Base-by-base conservation (phyloP, 2,113 vertebrate genomes). In the Oxygymnocypris stewartii region DNA sequence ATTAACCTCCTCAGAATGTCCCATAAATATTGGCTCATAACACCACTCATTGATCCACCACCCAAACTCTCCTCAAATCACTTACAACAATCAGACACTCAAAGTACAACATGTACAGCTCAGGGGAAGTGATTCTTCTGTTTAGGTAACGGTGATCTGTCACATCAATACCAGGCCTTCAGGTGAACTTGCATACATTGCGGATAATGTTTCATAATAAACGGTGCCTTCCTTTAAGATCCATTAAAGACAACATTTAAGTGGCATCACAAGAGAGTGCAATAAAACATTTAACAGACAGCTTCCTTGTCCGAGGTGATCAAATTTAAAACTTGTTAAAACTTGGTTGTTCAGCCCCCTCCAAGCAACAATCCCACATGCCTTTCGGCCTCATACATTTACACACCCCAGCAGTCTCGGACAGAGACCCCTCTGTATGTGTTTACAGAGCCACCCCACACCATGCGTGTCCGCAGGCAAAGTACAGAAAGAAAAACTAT, bases 11-110 rank as follows among this genome's bases (percentile, higher is more conserved):
- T 85, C 88, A 76, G 89, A 88, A 90, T 89, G 88, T 88, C 76
- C 86, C 89, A 92, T 93, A 88, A 89, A 90, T 92, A 92, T 92
- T 91, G 87, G 84, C 88, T 88, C 89, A 94, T 89, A 78, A 82
- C 74, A 85, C 83, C 69, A 63, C n/a, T 35, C n/a, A 87, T 88
- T 42, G 83, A 87, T 90, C 67, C 63, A 75, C 31, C 57, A 23
- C 13, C 54, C 25, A 85, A 79, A 47, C 67, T 37, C 49, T 69
- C 71, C 59, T 65, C 25, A 37, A 63, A 82, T 79, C 63, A 54
- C 84, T 84, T 51, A 74, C 42, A 87, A 61, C 37, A 79, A 57
- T 57, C 75, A n/a, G 79, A 65, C 80, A 69, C 74, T 89, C 42
- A 77, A 59, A 86, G 79, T 76, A 79, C 74, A 85, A 63, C 54